These are phyloP conservation scores for Pomacea canaliculata DNA, from an alignment of 2,888 invertebrate species.

Conservation along the genomic window DNA sequence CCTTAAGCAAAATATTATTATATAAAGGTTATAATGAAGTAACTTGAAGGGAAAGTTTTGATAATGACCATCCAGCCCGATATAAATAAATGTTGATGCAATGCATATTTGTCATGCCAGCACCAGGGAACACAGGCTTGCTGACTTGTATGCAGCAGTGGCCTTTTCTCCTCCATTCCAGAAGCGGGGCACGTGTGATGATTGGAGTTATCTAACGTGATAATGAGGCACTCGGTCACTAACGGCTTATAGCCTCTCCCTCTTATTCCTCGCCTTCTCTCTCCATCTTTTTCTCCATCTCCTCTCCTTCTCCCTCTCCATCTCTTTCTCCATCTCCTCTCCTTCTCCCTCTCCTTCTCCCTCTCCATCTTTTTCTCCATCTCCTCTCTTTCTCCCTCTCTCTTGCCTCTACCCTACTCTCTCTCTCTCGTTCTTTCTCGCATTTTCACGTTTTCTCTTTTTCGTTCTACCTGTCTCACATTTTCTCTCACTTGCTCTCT, in stretches of 20 bases:
- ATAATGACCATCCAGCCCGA: no score
- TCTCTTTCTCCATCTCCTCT: not conserved
- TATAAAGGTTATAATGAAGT: no score
- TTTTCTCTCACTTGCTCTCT: slow-evolving; percentile 1
- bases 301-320: not conserved
- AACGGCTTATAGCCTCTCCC: not conserved
- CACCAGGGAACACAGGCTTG: no score
- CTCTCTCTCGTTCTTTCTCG: slow-evolving; percentile 3
- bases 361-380: not conserved
- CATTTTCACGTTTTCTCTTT: not conserved
- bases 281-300: no score
- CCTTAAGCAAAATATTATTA: no score
- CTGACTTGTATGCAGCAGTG: no score
- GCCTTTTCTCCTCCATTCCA: no score
- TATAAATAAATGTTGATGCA: no score
- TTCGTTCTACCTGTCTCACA: not conserved
- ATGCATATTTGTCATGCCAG: no score
- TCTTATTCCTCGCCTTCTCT: not conserved
- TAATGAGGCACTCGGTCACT: not conserved
- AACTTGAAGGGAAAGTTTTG: no score
- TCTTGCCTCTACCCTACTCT: not conserved
- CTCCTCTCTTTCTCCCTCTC: not conserved
- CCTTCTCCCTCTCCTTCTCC: not conserved
- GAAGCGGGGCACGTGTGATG: no score
- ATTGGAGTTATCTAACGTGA: no score